Evolutionary conservation across 1,140 invertebrate genomes (phyloP), one percentile per base, ranked within the genome.

Genomic region (Portunus trituberculatus): DNA sequence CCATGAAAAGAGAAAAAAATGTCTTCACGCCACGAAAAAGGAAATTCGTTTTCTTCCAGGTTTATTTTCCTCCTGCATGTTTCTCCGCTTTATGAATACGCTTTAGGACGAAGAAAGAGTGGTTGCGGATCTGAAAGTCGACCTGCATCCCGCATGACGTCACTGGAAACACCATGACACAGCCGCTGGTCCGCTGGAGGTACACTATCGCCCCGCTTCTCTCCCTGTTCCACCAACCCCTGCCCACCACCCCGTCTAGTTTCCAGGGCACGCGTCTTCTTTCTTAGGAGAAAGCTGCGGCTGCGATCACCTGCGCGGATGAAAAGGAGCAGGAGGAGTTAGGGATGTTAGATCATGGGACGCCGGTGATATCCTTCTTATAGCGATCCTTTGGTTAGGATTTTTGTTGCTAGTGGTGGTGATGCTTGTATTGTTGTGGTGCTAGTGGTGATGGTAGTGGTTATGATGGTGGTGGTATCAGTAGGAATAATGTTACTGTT

Each of bases 71-170:
- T 76, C 16, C 52, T 59, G 12, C 12, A 20, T 59, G 10, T 59
- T 59, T 59, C 20, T 25, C 6, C 20, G 6, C n/a, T 76, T 76
- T 25, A 76, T 76, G 67, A 76, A 76, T 76, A 76, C 67, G 20
- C n/a, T 76, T n/a, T 76, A 25, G 20, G 67, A 20, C 67, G 67
- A 25, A 12, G 67, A 76, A 20, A 2, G 67, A 76, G 67, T 76
- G 67, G n/a, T 76, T 25, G 67, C 67, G 67, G 67, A 76, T 76
- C 67, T 76, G 67, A 76, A 76, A 76, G 67, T 76, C 67, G 67
- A 76, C 67, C 67, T 76, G 67, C 67, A 76, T 76, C n/a, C n/a
- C 25, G 67, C n/a, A 20, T 76, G 67, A 76, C 67, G 67, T 76
- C 67, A n/a, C 67, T 76, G 20, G 67, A n/a, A 76, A 76, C 67